These are phyloP conservation scores for Copidosoma floridanum DNA, from an alignment of 1,140 invertebrate genomes.

Conservation along the genomic window DNA sequence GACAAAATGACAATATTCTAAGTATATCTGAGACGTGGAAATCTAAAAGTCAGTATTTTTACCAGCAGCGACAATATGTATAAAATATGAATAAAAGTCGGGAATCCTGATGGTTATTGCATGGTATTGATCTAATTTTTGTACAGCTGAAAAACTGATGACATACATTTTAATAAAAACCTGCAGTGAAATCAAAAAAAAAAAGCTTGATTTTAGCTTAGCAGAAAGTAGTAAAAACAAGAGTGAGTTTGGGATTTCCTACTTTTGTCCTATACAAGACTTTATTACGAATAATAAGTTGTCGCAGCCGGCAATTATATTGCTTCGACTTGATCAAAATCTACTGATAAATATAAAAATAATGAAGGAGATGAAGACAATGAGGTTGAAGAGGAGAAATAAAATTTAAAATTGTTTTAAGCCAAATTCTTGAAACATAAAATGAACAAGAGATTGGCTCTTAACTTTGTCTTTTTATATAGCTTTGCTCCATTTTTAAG, in stretches of 20 bases:
- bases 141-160: conserved; percentile 6
- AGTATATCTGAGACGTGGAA: too few species aligned
- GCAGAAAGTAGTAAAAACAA: conserved; percentile 22
- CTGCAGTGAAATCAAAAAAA: too few species aligned
- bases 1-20: conserved; percentile 1
- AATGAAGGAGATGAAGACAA: conserved; percentile 44
- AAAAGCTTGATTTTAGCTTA: not conserved
- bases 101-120: conserved; percentile 20
- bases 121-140: conserved; percentile 22
- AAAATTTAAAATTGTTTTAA: conserved; percentile 55
- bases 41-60: conserved; percentile 39
- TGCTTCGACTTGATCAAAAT: conserved; percentile 52
- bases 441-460: conserved; percentile 50
- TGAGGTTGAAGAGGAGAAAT: conserved; percentile 41
- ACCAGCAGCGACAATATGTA: conserved; percentile 56
- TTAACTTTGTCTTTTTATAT: conserved; percentile 36
- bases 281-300: conserved; percentile 52
- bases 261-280: conserved; percentile 52
- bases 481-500: conserved; percentile 15
- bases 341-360: conserved; percentile 39
- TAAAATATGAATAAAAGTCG: conserved; percentile 49
- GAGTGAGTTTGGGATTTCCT: conserved; percentile 44
- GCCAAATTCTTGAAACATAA: conserved; percentile 57
- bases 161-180: too few species aligned
- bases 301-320: too few species aligned